A percentile compares a stretch with the other conserved stretches of the same genome.
Evolutionary conservation across 2,888 invertebrate species (phyloP).

Genomic region (Drosophila atripex): DNA sequence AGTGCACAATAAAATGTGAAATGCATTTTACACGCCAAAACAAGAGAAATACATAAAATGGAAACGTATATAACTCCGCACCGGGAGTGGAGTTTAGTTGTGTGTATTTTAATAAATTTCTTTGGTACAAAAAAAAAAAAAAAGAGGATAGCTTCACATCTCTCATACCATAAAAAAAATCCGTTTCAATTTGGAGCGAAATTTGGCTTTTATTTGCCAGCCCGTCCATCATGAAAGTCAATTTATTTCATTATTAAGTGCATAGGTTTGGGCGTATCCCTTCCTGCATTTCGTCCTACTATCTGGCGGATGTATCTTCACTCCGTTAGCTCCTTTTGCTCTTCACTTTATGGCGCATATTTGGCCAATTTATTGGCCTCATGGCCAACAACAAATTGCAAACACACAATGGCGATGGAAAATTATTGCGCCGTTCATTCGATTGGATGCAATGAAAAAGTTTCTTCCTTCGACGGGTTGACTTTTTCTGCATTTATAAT

Average conservation of each 20-base stretch:
- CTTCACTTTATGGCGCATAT: conserved; percentile 61
- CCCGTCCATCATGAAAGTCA: conserved; percentile 67
- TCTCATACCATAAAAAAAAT: conserved; percentile 6
- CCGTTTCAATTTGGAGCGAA: conserved; percentile 65
- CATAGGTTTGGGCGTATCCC: conserved; percentile 56
- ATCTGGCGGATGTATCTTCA: conserved; percentile 31
- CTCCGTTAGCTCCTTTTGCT: conserved; percentile 15
- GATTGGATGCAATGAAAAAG: conserved; percentile 60
- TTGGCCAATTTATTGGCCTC: conserved; percentile 69
- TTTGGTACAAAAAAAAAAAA: conserved; percentile 23
- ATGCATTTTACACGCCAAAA: conserved; percentile 73
- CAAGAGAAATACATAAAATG: conserved; percentile 27
- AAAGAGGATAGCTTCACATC: conserved; percentile 4
- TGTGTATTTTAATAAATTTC: conserved; percentile 40
- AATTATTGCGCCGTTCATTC: conserved; percentile 58
- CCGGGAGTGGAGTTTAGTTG: conserved; percentile 59
- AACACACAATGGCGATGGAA: conserved; percentile 66
- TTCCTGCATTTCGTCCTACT: background rate
- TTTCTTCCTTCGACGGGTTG: conserved; percentile 12
- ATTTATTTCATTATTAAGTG: conserved; percentile 76
- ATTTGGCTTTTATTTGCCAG: conserved; percentile 63
- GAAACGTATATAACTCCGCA: conserved; percentile 33
- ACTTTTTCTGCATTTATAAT: conserved; percentile 49
- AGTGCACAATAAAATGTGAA: conserved; percentile 78
- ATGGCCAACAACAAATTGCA: conserved; percentile 76